Evolutionary conservation across 2,113 vertebrate species (phyloP), one percentile per base, ranked within the genome.

Genomic region (Oncorhynchus nerka): DNA sequence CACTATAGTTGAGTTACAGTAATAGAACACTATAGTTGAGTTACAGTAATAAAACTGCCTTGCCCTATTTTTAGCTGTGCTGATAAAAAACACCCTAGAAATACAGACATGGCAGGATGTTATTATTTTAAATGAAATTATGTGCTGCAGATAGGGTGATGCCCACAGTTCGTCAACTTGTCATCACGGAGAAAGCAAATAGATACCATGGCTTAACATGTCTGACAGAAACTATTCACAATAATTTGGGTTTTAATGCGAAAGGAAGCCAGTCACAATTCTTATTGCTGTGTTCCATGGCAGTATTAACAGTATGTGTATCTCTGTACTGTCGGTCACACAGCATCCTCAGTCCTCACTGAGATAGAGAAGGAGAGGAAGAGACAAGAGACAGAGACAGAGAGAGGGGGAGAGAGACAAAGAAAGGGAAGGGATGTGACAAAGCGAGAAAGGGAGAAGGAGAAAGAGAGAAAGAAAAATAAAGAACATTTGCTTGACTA

Each of bases 41-140:
- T 39, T 39, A 39, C 1, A 39, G 34, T 39, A 39, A 39, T 39
- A 8, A n/a, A n/a, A n/a, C n/a, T 51, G 64, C 73, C 13, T 69
- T 68, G 6, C 28, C 4, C 45, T 79, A 79, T 82, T 82, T 82
- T 72, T 80, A 74, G 70, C 45, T 70, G 51, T 61, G 69, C 68
- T 70, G 68, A 68, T 79, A 51, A 77, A 80, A 51, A 39, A 9
- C 6, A 24, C 28, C 12, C 39, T 67, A 74, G 74, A 26, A 22
- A 68, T 28, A 51, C 28, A 57, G 30, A 20, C 76, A 51, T 28
- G 62, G 3, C 49, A 76, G 51, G 26, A 64, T 70, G 22, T 68
- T 74, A 69, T 73, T 74, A 81, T 78, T 78, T 78, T 19, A 68
- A 34, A 62, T 34, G n/a, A 30, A n/a, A 20, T 26, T 5, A n/a